Base-by-base conservation (phyloP, 2,888 invertebrate genomes). In the Drosophila borealis region DNA sequence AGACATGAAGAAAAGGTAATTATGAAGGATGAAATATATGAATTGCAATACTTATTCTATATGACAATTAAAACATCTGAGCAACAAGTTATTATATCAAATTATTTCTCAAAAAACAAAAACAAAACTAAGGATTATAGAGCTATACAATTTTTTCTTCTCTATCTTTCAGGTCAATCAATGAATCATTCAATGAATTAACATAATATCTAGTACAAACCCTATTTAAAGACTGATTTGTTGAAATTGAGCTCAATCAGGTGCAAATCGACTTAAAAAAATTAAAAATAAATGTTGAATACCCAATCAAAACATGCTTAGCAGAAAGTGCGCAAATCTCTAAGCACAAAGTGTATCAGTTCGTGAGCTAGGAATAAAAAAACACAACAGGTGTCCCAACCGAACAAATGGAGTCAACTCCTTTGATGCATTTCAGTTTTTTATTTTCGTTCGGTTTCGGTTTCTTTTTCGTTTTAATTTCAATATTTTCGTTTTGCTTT, bases 371-470 rank as follows among this genome's bases (percentile, higher is more conserved):
- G 4, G 6, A 10, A 25, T 3, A 25, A 10, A 4, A 13, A 33
- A 41, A 13, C 34, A 34, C 34, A 34, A 21, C 4, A 25, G 65
- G 46, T 67, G 50, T 42, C 9, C 34, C 29, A 29, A 45, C 55
- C 19, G 61, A 73, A 61, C 76, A 71, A 89, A 89, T 81, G 89
- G 89, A 90, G 89, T 85, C 79, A 75, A 70, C 46, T 62, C 34
- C 29, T 44, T 55, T 25, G 50, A 53, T 37, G 57, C 51, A 63
- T 75, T 77, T 78, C 48, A 63, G 65, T 82, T 77, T 67, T 75
- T 79, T 53, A 72, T 80, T 76, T 80, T 74, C 57, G 25, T 69
- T 78, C 44, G 45, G 25, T 53, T 56, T 45, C 19, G 4, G 41
- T 68, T 69, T 65, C 46, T 41, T 19, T 41, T 45, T 51, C 17